Base-by-base conservation (phyloP, 1,140 invertebrate genomes). In the Leptopilina boulardi region DNA sequence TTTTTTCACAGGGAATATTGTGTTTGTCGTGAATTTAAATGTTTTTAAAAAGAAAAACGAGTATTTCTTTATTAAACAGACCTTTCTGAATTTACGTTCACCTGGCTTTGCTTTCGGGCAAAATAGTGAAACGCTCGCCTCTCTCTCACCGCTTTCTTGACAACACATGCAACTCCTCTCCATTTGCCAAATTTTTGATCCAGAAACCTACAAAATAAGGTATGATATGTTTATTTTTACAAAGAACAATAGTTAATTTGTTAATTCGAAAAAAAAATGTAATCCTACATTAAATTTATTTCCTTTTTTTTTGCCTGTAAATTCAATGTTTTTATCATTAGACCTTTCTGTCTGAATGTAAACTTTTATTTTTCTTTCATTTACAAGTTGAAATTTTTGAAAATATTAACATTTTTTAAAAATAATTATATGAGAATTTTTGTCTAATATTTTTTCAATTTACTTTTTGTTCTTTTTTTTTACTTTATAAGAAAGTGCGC, bases 111-210 rank as follows among this genome's bases (percentile, higher is more conserved):
- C 95, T 88, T 97, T 96, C 5, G 97, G 97, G 90, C 97, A 98
- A 87, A 95, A 96, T 8, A 98, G 90, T 2, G 96, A 95, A 8
- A 98, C 96, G 42, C 94, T 94, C 2, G 97, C 97, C 91, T 98
- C 97, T 79, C 97, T 92, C 90, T 98, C 97, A 2, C 97, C 97
- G 82, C 96, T 97, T 89, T 98, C 97, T 90, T 98, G 97, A 90
- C 97, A 98, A 87, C 97, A 98, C 94, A 97, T 98, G 84, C 97
- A 97, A 10, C 96, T 97, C 54, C 97, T 92, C 89, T 98, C 97
- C 94, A 97, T 98, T 93, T 98, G 97, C 97, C 97, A 98, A 86
- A 98, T 96, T 92, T 98, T 98, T 79, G 96, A 98, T 11, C 96
- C 96, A n/a, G 97, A 98, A 6, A 98, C 96, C 97, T 98, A 78